Evolutionary conservation across 2,888 invertebrate species (phyloP), one percentile per base, ranked within the genome.

Genomic region (Euzophera pinguis): DNA sequence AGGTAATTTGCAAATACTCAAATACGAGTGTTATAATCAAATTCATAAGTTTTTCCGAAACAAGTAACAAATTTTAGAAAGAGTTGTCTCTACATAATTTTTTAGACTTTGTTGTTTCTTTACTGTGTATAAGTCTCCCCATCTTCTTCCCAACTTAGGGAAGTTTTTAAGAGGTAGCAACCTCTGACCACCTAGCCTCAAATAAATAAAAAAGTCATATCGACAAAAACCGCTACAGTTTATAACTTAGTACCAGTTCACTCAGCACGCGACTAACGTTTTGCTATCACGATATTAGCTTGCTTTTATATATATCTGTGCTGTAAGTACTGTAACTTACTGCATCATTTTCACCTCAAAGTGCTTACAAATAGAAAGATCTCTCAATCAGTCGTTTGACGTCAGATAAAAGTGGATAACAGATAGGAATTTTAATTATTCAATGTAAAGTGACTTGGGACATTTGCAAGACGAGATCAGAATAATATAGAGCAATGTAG

Each of bases 211-310:
- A 22, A 22, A 2, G 5, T 22, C 3, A 32, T 32, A 32, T 7
- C 2, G 10, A 4, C 8, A 10, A 32, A 7, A 32, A 47, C 38
- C 48, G 48, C 48, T 49, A 27, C 22, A 16, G 48, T 38, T 17
- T 49, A 14, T 49, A 9, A 10, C 8, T 48, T 38, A 9, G n/a
- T 10, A 29, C 10, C 22, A 27, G 1, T 27, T 14, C 35, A 1
- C 7, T 34, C 60, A 75, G 72, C 83, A 84, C 83, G 83, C 83
- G 82, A 84, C 81, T 72, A 67, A 69, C 71, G 67, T 70, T 73
- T 73, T 9, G 64, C 71, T 66, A 68, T 73, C 78, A 78, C 75
- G 74, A 75, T 68, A 64, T 55, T 57, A 55, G 9, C 14, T 47
- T 53, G 53, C 56, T 47, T 54, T 42, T 54, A 50, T 45, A 13